These are phyloP conservation scores for Pempheris klunzingeri DNA, from an alignment of 2,797 vertebrate species.

Conservation along the genomic window DNA sequence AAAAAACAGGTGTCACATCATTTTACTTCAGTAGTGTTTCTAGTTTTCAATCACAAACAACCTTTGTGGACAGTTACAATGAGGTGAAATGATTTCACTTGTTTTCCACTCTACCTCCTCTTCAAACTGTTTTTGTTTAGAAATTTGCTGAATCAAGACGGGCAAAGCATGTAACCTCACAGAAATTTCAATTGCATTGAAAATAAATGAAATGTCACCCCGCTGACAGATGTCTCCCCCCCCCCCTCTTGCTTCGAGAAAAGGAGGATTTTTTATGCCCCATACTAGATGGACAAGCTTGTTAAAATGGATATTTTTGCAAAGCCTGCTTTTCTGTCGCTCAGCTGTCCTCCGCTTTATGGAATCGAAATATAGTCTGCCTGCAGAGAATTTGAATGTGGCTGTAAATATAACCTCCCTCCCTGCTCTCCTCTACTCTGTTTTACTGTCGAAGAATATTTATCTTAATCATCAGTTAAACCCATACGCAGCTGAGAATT, in stretches of 20 bases:
- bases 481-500: not conserved
- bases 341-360: conserved; percentile 60
- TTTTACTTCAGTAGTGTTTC: not conserved
- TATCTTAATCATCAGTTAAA: conserved; percentile 11
- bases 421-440: conserved; percentile 8
- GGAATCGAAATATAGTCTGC: conserved; percentile 35
- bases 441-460: conserved; percentile 17
- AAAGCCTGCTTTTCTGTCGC: conserved; percentile 63
- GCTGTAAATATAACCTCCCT: conserved; percentile 32
- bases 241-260: conserved; percentile 18
- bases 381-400: conserved; percentile 45
- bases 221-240: conserved; percentile 22
- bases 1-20: not conserved
- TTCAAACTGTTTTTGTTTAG: not conserved
- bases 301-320: conserved; percentile 63
- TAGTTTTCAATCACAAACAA: not conserved
- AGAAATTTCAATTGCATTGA: conserved; percentile 9
- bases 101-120: not conserved
- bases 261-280: conserved; percentile 34
- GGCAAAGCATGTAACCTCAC: not conserved
- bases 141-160: not conserved
- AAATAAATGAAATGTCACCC: conserved; percentile 35
- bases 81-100: not conserved
- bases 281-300: conserved; percentile 55
- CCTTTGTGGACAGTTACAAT: not conserved